Evolutionary conservation across 2,797 vertebrate genomes (phyloP), one percentile per base, ranked within the genome.

Genomic region (Threskiornis aethiopicus): DNA sequence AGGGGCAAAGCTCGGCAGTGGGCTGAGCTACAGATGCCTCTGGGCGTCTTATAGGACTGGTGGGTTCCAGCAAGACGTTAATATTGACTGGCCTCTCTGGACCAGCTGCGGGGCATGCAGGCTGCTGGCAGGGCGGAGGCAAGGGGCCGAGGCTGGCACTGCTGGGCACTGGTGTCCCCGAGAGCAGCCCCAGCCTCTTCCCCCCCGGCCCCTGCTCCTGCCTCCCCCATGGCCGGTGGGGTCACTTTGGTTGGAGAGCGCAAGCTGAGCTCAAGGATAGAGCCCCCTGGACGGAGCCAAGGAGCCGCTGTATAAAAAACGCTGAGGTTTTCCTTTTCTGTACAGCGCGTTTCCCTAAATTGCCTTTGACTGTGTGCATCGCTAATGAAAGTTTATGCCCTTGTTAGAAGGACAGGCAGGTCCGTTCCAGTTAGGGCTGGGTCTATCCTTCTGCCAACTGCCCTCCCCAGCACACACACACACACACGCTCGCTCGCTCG

Each of bases 351-450:
- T 99, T 99, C 99, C 98, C 99, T 99, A 99, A 99, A 99, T 99
- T 99, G 99, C 99, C 99, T 99, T 99, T 99, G 99, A 99, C 99
- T 99, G 99, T 98, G 98, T 99, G 99, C 99, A 99, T 99, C 98
- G 98, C 99, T 99, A 99, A 99, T 99, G 99, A 99, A 99, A 99
- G 99, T 99, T 99, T 99, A 99, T 99, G 99, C 99, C 99, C 99
- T 99, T 99, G 99, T 98, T 99, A 99, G 99, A 99, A 99, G 99
- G 99, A 99, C 99, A 99, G 98, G 98, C 98, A 97, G 99, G 99
- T 99, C 99, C 98, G 97, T 99, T 99, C 99, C 99, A 98, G 99
- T 99, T 99, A 99, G 98, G 99, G 98, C 99, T 98, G 97, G 98
- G 99, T 98, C 99, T 98, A 98, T 99, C 99, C 99, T 98, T 98